Evolutionary conservation across 2,113 vertebrate species (phyloP).

Genomic region (Myotis brandtii): DNA sequence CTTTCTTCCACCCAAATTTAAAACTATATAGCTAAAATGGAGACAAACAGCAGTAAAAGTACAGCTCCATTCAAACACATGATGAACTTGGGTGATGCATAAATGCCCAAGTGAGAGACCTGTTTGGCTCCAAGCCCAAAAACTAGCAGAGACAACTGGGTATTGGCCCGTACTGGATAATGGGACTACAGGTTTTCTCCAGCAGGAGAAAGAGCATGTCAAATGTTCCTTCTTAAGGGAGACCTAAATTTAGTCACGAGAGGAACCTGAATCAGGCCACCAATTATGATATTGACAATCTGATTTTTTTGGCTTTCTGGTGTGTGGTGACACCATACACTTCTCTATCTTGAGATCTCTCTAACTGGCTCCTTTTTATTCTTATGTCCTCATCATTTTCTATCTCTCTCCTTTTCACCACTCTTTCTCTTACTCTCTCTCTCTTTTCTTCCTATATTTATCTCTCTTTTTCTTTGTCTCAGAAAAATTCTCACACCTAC

Average conservation of each 20-base stretch:
- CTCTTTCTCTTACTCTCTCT: neutral
- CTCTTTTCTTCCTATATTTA: neutral
- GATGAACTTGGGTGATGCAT: neutral
- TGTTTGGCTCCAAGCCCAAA: neutral
- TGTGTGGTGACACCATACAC: neutral
- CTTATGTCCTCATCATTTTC: neutral
- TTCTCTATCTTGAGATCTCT: neutral
- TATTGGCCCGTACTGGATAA: neutral
- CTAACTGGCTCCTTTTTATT: neutral
- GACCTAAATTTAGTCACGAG: neutral
- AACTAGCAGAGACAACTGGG: neutral
- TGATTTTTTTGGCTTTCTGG: neutral
- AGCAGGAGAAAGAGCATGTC: neutral
- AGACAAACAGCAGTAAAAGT: neutral
- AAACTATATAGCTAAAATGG: neutral
- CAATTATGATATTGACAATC: neutral
- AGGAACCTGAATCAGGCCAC: neutral
- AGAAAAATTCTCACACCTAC: neutral
- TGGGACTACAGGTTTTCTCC: neutral
- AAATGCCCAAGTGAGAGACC: neutral
- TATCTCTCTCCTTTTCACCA: neutral
- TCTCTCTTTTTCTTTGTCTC: neutral
- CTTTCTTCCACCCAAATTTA: neutral
- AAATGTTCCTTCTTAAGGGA: neutral
- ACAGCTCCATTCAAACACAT: neutral